These are phyloP conservation scores for Pachyramphus minor DNA, from an alignment of 2,113 vertebrate species.

Conservation along the genomic window DNA sequence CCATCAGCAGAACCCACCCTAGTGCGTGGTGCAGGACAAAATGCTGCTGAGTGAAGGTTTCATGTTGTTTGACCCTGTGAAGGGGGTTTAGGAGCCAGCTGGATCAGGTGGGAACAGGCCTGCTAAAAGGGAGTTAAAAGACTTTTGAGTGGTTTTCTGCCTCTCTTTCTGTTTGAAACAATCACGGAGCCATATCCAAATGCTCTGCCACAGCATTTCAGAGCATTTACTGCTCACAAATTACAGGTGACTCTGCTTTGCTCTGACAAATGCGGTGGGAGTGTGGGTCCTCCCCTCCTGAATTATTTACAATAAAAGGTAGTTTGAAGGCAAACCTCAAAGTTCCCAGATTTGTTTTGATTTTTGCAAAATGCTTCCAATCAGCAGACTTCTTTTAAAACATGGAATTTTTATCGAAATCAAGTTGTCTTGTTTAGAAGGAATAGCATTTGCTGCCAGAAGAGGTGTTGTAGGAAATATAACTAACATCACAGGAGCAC, in stretches of 20 bases:
- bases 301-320: background rate
- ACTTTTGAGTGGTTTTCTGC: background rate
- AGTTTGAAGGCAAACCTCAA: background rate
- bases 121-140: slow-evolving; percentile 22
- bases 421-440: background rate
- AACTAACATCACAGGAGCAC: background rate
- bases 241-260: slow-evolving; percentile 1
- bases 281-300: background rate
- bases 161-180: background rate
- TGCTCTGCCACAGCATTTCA: background rate
- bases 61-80: background rate
- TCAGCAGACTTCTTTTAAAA: background rate
- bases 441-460: background rate
- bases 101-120: background rate
- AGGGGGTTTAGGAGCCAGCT: background rate
- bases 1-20: background rate
- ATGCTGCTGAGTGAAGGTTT: background rate
- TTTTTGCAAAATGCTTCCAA: background rate
- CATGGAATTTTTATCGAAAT: background rate
- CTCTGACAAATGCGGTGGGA: slow-evolving; percentile 6
- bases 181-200: background rate
- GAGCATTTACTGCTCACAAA: background rate
- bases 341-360: slow-evolving; percentile 22
- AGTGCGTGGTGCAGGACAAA: background rate
- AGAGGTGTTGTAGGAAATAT: background rate